Conservation (phyloP, 2,797 vertebrate genomes). For the Dipus sagitta region DNA sequence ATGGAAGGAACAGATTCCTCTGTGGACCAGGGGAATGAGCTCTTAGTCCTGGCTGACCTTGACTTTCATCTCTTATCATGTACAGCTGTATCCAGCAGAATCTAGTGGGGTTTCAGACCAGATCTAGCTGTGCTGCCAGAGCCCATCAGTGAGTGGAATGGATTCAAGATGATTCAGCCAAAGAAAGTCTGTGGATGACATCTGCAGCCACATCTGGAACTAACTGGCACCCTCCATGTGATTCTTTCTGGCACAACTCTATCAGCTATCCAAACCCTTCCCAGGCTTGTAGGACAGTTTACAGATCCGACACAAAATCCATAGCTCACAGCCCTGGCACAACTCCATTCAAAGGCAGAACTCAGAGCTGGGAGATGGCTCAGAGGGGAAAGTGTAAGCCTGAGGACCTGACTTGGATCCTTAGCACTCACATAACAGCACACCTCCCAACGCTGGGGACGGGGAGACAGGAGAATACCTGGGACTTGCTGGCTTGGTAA, state of each 20-base stretch:
- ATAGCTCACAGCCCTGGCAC: neutral
- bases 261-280: neutral
- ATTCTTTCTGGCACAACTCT: neutral
- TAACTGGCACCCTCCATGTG: neutral
- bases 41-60: neutral
- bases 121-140: no score
- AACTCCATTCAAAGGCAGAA: neutral
- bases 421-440: no score
- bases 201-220: neutral
- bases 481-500: no score
- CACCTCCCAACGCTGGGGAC: no score
- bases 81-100: neutral
- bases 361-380: neutral
- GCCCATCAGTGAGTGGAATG: no score
- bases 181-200: no score
- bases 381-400: no score
- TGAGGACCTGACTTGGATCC: no score
- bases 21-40: neutral
- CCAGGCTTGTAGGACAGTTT: neutral
- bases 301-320: neutral
- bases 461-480: no score
- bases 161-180: neutral
- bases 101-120: neutral
- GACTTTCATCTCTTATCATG: neutral
- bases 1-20: neutral